Evolutionary conservation across 2,797 vertebrate species (phyloP).

Genomic region (Malurus splendens): DNA sequence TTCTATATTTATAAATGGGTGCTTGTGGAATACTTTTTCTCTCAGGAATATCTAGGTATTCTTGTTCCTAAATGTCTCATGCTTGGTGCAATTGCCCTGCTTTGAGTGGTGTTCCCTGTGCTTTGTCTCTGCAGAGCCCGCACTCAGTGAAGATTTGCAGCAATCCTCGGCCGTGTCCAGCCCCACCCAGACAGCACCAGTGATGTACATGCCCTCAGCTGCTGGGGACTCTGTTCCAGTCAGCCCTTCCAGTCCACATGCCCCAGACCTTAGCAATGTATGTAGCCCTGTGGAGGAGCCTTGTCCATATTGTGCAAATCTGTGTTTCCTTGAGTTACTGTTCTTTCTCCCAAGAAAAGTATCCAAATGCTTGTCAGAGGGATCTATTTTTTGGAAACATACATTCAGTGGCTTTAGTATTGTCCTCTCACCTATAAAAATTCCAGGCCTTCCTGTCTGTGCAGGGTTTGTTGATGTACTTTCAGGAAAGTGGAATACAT

Average conservation of each 20-base stretch:
- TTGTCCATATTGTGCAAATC: not conserved
- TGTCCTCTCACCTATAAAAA: conserved; percentile 3
- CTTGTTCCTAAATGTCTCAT: not conserved
- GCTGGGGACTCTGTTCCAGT: conserved; percentile 81
- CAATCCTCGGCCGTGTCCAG: conserved; percentile 80
- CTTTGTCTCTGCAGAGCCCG: conserved; percentile 76
- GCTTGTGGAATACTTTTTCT: not conserved
- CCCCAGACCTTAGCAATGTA: conserved; percentile 79
- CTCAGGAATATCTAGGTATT: not conserved
- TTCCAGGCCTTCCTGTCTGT: conserved; percentile 1
- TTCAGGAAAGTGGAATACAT: conserved; percentile 25
- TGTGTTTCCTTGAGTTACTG: not conserved
- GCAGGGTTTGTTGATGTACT: not conserved
- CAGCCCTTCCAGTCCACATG: conserved; percentile 77
- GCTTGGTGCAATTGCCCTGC: not conserved
- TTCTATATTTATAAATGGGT: not conserved
- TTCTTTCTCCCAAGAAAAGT: not conserved
- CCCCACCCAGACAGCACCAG: conserved; percentile 73
- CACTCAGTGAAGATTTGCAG: conserved; percentile 80
- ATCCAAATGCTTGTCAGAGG: not conserved
- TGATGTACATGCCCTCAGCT: conserved; percentile 79
- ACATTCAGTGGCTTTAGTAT: not conserved
- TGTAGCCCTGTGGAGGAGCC: conserved; percentile 37
- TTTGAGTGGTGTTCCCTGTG: not conserved
- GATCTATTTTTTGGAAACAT: not conserved